Percentiles rank a stretch among this genome's conserved stretches.
Conservation (phyloP, 1,140 invertebrate genomes). For the Drosophila tani region DNA sequence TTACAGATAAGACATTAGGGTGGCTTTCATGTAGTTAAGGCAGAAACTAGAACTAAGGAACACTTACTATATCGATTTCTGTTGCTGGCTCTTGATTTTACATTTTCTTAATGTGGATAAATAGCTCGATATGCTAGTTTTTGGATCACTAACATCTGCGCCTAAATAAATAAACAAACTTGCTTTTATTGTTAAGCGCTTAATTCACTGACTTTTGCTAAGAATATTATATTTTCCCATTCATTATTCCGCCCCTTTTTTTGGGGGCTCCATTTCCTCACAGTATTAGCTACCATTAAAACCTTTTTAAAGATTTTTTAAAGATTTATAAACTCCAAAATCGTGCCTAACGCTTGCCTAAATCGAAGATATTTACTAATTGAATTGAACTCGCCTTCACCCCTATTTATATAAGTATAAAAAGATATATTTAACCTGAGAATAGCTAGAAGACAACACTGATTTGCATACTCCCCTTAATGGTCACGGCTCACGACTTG, state of each 20-base stretch:
- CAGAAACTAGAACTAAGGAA: background rate
- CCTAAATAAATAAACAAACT: no score
- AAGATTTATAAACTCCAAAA: background rate
- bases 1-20: background rate
- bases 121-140: no score
- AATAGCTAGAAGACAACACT: slow-evolving; percentile 1
- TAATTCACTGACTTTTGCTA: background rate
- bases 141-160: no score
- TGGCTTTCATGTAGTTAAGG: background rate
- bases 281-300: background rate
- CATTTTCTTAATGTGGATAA: no score
- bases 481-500: slow-evolving; percentile 33
- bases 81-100: no score
- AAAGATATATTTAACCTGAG: background rate
- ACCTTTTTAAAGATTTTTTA: background rate
- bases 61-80: no score
- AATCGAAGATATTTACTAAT: background rate
- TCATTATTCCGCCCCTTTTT: background rate
- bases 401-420: background rate
- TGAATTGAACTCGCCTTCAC: background rate
- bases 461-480: slow-evolving; percentile 44
- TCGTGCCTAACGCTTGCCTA: no score
- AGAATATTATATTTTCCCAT: no score
- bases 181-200: no score
- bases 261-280: background rate